Base-by-base conservation (phyloP, 2,797 vertebrate genomes). In the Urosaurus nigricauda region DNA sequence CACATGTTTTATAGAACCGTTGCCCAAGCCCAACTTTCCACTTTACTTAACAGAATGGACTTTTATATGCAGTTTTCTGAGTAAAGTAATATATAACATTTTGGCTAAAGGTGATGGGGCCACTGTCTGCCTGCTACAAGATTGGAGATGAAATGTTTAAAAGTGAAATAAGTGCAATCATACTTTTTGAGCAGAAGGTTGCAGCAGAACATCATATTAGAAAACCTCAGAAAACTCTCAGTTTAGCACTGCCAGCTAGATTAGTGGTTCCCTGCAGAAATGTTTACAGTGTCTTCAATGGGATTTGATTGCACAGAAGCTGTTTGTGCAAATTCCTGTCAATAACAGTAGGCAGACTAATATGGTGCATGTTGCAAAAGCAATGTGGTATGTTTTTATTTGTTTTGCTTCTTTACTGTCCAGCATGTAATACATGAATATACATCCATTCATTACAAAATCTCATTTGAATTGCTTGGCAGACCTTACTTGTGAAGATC, bases 121-220 rank as follows among this genome's bases (percentile, higher is more conserved):
- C 29, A 4, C 19, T 74, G 56, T 81, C 70, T 60, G 37, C 5
- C n/a, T 68, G 37, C 19, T 37, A 79, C 37, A 70, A 85, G 17
- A 16, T 3, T 60, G 63, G 37, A 73, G 24, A 56, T 24, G 37
- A 85, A 89, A 26, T 17, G 4, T 56, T 89, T 83, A 16, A 1
- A 24, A 89, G 4, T 29, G 32, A 73, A 89, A 47, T 1, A 58
- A 35, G 29, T 89, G 83, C 88, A 95, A 19, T 95, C 75, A 89
- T 93, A 84, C 85, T 82, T 26, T 94, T 91, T 93, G 95, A 87
- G 93, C 95, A 96, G 95, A 95, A 96, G 96, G 96, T 63, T 95
- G 95, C 94, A 96, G 94, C 93, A 93, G 93, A 94, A 94, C 88
- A 93, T 94, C 93, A 91, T 7, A 65, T 16, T 94, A 90, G 93